Conservation (phyloP, 2,113 vertebrate species). For the Dipodomys stephensi region DNA sequence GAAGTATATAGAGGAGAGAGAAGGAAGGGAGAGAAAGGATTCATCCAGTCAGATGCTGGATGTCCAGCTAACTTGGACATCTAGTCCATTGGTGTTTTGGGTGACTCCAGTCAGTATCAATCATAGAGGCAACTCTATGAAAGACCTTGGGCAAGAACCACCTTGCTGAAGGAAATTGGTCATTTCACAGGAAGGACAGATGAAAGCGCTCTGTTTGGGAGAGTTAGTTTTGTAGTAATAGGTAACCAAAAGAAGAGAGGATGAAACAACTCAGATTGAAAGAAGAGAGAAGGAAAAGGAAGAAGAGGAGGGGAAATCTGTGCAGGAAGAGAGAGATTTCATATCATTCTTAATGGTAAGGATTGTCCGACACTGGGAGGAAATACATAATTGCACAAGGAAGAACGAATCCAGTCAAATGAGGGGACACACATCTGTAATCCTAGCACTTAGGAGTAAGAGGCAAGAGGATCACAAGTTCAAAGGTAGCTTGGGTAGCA, state of each 20-base stretch:
- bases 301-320: neutral
- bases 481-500: neutral
- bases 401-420: neutral
- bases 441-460: no score
- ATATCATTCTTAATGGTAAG: neutral
- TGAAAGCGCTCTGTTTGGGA: rapidly evolving
- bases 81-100: neutral
- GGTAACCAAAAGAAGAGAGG: neutral
- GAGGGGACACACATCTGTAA: neutral
- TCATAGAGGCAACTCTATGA: rapidly evolving
- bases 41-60: no score
- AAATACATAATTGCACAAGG: no score
- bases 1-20: neutral
- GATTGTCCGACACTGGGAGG: neutral
- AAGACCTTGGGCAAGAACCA: rapidly evolving
- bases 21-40: no score
- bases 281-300: neutral
- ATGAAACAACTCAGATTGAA: neutral
- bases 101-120: no score
- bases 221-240: neutral
- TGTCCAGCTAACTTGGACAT: neutral
- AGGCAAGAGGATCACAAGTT: neutral
- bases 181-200: neutral
- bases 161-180: neutral
- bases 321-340: neutral